Evolutionary conservation across 1,140 invertebrate genomes (phyloP), one percentile per base, ranked within the genome.

Genomic region (Drosophila virilis): DNA sequence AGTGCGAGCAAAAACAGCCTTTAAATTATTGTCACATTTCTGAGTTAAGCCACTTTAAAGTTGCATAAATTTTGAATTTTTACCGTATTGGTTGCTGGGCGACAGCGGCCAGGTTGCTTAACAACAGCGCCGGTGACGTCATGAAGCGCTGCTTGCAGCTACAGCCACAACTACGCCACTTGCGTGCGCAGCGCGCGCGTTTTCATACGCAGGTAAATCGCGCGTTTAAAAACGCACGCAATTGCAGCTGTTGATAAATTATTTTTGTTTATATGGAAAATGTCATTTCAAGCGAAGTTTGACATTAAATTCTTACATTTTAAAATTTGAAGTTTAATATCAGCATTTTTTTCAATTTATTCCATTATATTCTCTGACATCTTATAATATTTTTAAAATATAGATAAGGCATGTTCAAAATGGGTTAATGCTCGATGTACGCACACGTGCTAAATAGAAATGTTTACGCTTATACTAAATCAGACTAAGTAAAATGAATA

Each of bases 81-180:
- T 43, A 22, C 22, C 58, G 67, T 50, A 37, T 37, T 7, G 52
- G 65, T 59, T 82, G 74, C 71, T 51, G 70, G 58, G 70, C 5
- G 22, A 28, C 22, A 28, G 22, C 22, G 22, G 22, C 4, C 22
- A 4, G 22, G 22, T 28, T 28, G 40, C 43, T 22, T 13, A 48
- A 55, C 38, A 45, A 22, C 22, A 51, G 59, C 22, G 33, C 12
- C 13, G 40, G 54, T 88, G 88, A 71, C 84, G 74, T 88, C 84
- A 88, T 74, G 66, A 78, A 33, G n/a, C 58, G 50, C 51, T 61
- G 45, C 37, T 54, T 70, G 12, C 60, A 40, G 46, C 46, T 12
- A 61, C 51, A 58, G 15, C 10, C 54, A 6, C 52, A 57, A 61
- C 37, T 35, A 9, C 22, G 57, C 17, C 65, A 43, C 32, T 42